These are phyloP conservation scores for Tribolium madens DNA, from an alignment of 1,140 invertebrate species.

Conservation along the genomic window DNA sequence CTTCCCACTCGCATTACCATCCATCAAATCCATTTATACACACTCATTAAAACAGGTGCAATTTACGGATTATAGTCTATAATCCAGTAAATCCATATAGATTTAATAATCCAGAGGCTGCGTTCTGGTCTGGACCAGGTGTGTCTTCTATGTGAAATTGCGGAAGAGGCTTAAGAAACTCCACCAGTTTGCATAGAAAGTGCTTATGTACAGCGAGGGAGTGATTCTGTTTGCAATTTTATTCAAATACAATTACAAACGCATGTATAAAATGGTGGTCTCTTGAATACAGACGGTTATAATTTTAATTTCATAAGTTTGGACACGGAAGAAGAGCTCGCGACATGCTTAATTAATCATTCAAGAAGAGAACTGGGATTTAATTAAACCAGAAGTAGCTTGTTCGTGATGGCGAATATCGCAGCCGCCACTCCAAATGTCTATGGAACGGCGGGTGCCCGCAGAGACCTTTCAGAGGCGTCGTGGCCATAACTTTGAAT, in stretches of 20 bases:
- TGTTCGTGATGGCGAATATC: slow-evolving; percentile 60
- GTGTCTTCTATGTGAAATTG: slow-evolving; percentile 47
- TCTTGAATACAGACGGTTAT: slow-evolving; percentile 38
- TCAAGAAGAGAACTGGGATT: slow-evolving; percentile 59
- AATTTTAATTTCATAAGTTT: slow-evolving; percentile 61
- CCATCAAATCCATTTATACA: slow-evolving; percentile 30
- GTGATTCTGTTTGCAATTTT: slow-evolving; percentile 46
- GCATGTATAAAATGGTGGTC: slow-evolving; percentile 16
- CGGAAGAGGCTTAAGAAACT: slow-evolving; percentile 49
- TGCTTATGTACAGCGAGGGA: slow-evolving; percentile 29
- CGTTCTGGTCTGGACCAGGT: slow-evolving; percentile 44
- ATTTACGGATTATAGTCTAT: slow-evolving; percentile 47
- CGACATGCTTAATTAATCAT: slow-evolving; percentile 58
- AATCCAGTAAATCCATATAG: slow-evolving; percentile 49
- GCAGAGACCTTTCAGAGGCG: slow-evolving; percentile 31
- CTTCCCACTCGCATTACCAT: slow-evolving; percentile 18
- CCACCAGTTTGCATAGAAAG: slow-evolving; percentile 50
- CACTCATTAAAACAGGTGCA: slow-evolving; percentile 49
- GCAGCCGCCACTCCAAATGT: slow-evolving; percentile 53
- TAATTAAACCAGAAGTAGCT: slow-evolving; percentile 61
- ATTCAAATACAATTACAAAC: slow-evolving; percentile 35
- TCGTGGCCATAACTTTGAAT: slow-evolving; percentile 30
- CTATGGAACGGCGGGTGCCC: slow-evolving; percentile 43
- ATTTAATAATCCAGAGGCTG: slow-evolving; percentile 47
- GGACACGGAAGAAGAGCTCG: slow-evolving; percentile 47